Base-by-base conservation (phyloP, 2,888 invertebrate genomes). In the Augiades crinisus region DNA sequence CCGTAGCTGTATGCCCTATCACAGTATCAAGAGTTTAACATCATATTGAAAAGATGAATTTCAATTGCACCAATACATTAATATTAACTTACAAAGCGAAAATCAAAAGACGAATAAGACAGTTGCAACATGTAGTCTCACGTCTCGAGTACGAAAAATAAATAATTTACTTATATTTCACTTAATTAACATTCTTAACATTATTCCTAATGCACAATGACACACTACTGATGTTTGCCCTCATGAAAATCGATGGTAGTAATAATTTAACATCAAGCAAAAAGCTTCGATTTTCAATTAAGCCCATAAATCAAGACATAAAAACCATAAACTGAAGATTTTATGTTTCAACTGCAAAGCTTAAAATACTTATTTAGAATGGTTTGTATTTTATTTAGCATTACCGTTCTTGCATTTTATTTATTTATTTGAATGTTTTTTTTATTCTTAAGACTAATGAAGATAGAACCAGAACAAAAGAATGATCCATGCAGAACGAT, bases 401-500 rank as follows among this genome's bases (percentile, higher is more conserved):
- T 36, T 17, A 36, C 4, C 3, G 6, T 13, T n/a, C n/a, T 37
- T 22, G n/a, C 27, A 30, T 27, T 44, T 44, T 47, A 22, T 31
- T 33, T 16, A n/a, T 5, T 17, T 33, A 5, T 34, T 22, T 47
- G 17, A 12, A 8, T 8, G 27, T 30, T 5, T 34, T 17, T 21
- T 43, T 43, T 37, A 41, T 37, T 31, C 22, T 44, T 51, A 44
- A n/a, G 0, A 45, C 38, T 52, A 51, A 13, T 49, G 24, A 41
- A 14, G 10, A 38, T 36, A 36, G 16, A 34, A 34, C 16, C 16
- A 24, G 13, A 36, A 24, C 31, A 44, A 10, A 36, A 45, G 22
- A 21, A 14, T 27, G 51, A 45, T n/a, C 31, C 51, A 51, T 51
- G 51, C 51, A 47, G n/a, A 44, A 50, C 24, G 22, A 51, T 51